Percentiles rank a stretch among this genome's conserved stretches.
Evolutionary conservation across 2,113 vertebrate genomes (phyloP).

Genomic region (Entomyzon cyanotis): DNA sequence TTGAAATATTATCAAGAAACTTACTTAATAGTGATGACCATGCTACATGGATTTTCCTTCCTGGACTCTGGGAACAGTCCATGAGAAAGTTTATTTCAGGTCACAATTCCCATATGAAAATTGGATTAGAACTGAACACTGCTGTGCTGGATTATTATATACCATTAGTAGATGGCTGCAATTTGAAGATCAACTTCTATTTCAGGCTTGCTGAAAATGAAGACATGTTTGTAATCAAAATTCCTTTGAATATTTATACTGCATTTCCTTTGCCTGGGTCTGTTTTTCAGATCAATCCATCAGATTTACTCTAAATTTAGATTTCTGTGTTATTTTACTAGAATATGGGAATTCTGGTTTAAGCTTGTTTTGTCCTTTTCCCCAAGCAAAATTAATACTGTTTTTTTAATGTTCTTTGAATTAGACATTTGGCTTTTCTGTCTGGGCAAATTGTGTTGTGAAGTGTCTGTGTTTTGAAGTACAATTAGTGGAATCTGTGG

Average conservation of each 20-base stretch:
- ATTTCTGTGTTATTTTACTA: not conserved
- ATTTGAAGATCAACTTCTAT: not conserved
- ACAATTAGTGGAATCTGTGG: not conserved
- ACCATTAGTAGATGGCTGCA: not conserved
- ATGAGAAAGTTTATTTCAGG: not conserved
- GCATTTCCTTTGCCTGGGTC: not conserved
- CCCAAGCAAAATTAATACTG: not conserved
- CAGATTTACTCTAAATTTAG: not conserved
- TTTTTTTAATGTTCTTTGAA: not conserved
- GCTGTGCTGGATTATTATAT: not conserved
- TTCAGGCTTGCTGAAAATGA: not conserved
- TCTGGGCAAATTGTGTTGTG: not conserved
- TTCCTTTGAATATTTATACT: not conserved
- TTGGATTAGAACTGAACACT: not conserved
- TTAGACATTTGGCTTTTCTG: not conserved
- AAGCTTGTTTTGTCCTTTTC: not conserved
- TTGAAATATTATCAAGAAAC: not conserved
- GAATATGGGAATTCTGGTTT: not conserved
- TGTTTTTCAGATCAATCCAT: not conserved
- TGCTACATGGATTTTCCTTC: not conserved
- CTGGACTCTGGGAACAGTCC: not conserved
- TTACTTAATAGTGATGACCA: not conserved
- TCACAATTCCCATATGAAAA: not conserved
- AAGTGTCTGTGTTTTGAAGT: not conserved
- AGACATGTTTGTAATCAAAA: not conserved